A percentile compares a stretch with the other conserved stretches of the same genome.
phyloP scores from a whole-genome alignment of 2,797 vertebrate species.

The Telmatherina bonti region DNA sequence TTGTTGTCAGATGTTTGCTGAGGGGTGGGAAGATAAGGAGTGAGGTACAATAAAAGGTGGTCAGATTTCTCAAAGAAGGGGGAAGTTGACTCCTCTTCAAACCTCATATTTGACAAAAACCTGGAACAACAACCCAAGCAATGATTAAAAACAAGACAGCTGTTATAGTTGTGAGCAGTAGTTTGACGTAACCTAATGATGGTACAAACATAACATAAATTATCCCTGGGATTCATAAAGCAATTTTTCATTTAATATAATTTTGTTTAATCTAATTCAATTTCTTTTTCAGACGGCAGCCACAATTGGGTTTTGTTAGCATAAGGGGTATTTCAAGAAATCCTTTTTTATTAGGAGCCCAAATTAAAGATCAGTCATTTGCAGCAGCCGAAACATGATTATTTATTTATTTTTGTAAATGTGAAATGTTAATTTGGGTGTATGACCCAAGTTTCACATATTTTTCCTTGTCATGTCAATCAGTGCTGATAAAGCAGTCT shows the following conservation, averaged over 20 bases:
- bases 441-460: too few relatives aligned
- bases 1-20: background rate
- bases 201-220: background rate
- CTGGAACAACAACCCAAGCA: background rate
- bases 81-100: background rate
- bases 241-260: too few relatives aligned
- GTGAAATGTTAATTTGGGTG: too few relatives aligned
- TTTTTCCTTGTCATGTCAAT: background rate
- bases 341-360: background rate
- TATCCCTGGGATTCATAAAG: too few relatives aligned
- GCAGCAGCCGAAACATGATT: background rate
- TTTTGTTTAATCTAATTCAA: too few relatives aligned
- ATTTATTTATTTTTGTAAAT: too few relatives aligned
- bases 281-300: background rate
- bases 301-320: background rate
- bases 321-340: background rate
- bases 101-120: background rate
- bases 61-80: background rate
- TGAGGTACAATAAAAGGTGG: background rate
- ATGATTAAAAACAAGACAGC: background rate
- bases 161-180: background rate
- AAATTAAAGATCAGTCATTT: background rate
- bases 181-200: background rate
- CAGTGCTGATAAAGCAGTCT: background rate
- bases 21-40: background rate